A percentile compares a stretch with the other conserved stretches of the same genome.
These are phyloP conservation scores for Ochropacha duplaris DNA, from an alignment of 2,888 invertebrate species.

Conservation along the genomic window DNA sequence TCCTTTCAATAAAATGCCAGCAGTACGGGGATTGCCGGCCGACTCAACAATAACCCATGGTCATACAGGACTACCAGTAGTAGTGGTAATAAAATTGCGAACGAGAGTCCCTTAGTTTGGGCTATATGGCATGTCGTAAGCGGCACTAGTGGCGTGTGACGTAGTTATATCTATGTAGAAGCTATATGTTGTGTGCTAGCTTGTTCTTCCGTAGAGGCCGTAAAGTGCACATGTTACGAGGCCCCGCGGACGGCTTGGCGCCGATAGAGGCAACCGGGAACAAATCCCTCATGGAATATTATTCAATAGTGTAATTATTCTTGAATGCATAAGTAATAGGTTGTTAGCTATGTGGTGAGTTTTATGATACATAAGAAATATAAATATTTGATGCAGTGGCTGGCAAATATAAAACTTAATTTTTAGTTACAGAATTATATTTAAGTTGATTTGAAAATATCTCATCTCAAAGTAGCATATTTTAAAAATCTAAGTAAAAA, in stretches of 20 bases:
- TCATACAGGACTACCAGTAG: slow-evolving; percentile 20
- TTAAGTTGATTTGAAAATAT: no score
- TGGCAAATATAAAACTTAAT: no score
- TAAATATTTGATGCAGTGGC: no score
- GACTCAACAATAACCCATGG: slow-evolving; percentile 43
- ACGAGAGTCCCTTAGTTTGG: slow-evolving; percentile 39
- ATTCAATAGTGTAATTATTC: slow-evolving; percentile 23
- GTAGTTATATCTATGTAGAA: slow-evolving; percentile 40
- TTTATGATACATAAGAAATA: no score
- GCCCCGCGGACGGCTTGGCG: slow-evolving; percentile 30
- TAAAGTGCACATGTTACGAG: slow-evolving; percentile 67
- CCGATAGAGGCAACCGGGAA: slow-evolving; percentile 10
- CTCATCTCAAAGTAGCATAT: no score
- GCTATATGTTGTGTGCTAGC: slow-evolving; percentile 27
- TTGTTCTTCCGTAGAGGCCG: slow-evolving; percentile 42
- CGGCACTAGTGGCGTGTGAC: slow-evolving; percentile 14
- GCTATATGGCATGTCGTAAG: slow-evolving; percentile 22
- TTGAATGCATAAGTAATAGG: slow-evolving; percentile 22
- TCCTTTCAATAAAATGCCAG: neutral
- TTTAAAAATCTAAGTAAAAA: no score
- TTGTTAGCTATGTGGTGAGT: no score
- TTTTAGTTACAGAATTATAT: no score
- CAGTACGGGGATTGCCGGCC: slow-evolving; percentile 10
- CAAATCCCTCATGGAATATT: slow-evolving; percentile 30
- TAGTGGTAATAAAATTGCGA: slow-evolving; percentile 47